These are phyloP conservation scores for Helicolenus hilgendorfi DNA, from an alignment of 2,797 vertebrate species.

Conservation along the genomic window DNA sequence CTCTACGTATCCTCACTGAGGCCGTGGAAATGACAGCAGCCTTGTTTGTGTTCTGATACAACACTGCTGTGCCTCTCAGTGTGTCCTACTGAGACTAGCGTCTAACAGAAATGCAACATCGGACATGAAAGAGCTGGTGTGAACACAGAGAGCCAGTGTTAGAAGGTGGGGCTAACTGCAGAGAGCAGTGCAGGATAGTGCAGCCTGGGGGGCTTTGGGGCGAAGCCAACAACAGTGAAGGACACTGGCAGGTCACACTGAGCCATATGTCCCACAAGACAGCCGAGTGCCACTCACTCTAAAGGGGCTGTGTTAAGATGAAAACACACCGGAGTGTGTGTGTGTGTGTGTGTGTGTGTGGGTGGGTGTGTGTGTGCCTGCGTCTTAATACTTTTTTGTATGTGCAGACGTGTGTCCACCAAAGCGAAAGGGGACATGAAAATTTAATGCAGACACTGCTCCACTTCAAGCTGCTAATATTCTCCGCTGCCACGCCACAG, in stretches of 20 bases:
- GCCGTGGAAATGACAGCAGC: slow-evolving; percentile 14
- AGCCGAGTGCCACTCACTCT: slow-evolving; percentile 42
- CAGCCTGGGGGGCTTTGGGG: slow-evolving; percentile 64
- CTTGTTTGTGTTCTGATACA: slow-evolving; percentile 24
- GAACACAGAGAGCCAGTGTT: slow-evolving; percentile 60
- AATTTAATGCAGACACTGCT: slow-evolving; percentile 37
- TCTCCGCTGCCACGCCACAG: background rate
- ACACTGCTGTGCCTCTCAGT: slow-evolving; percentile 16
- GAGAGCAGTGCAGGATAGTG: slow-evolving; percentile 35
- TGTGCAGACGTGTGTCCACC: slow-evolving; percentile 36
- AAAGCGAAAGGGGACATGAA: slow-evolving; percentile 26
- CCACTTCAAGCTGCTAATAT: slow-evolving; percentile 19
- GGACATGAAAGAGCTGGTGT: slow-evolving; percentile 51
- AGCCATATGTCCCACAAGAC: slow-evolving; percentile 70
- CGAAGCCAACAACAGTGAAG: slow-evolving; percentile 71
- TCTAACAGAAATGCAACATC: slow-evolving; percentile 20
- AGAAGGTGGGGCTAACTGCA: slow-evolving; percentile 54
- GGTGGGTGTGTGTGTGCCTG: background rate
- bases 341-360: background rate
- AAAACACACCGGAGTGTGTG: background rate
- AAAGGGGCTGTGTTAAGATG: slow-evolving; percentile 36
- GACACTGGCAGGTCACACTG: slow-evolving; percentile 70
- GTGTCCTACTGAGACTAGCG: slow-evolving; percentile 17
- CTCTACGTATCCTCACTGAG: slow-evolving; percentile 11
- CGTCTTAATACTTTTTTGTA: background rate